Evolutionary conservation across 2,888 invertebrate genomes (phyloP).

Genomic region (Aphodius sticticus): DNA sequence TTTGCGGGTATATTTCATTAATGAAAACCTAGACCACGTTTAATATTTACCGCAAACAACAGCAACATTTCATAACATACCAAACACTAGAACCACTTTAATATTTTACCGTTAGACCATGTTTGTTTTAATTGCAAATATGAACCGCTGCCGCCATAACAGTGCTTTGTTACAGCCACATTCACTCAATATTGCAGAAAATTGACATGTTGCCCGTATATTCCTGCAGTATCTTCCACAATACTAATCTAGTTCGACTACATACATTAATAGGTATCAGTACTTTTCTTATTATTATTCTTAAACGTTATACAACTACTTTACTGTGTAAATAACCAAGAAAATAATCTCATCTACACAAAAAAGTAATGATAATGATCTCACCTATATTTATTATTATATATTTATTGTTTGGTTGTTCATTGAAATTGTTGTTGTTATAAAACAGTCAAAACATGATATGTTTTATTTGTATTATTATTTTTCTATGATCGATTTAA

Average conservation of each 20-base stretch:
- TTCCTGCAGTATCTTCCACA: not conserved
- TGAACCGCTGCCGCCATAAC: conserved; percentile 6
- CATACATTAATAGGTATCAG: not conserved
- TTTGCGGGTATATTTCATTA: conserved; percentile 18
- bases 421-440: too few relatives aligned
- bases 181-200: not conserved
- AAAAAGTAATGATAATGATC: too few relatives aligned
- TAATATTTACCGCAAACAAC: conserved; percentile 22
- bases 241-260: not conserved
- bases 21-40: conserved; percentile 23
- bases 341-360: too few relatives aligned
- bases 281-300: too few relatives aligned
- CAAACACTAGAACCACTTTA: conserved; percentile 22
- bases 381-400: too few relatives aligned
- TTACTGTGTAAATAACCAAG: too few relatives aligned
- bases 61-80: conserved; percentile 22
- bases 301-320: too few relatives aligned
- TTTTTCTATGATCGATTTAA: too few relatives aligned
- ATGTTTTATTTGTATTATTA: too few relatives aligned
- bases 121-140: conserved; percentile 22
- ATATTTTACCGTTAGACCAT: conserved; percentile 14
- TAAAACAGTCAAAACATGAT: too few relatives aligned
- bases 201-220: not conserved
- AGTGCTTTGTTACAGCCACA: not conserved
- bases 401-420: too few relatives aligned